Conservation (phyloP, 2,113 vertebrate species). For the Pomatostomus ruficeps region DNA sequence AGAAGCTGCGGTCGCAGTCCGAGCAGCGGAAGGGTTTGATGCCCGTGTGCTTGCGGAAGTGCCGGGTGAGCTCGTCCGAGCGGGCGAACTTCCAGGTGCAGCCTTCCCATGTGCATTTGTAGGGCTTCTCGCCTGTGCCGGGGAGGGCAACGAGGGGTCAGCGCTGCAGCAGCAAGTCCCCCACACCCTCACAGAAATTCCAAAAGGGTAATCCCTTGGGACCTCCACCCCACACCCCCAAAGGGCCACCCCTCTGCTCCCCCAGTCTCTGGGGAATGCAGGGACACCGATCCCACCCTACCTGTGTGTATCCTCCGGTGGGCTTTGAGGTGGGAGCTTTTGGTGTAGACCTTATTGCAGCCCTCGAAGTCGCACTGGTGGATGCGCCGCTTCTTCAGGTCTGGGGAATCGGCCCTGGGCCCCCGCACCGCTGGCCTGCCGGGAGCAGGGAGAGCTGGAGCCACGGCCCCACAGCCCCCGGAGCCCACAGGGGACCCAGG, state of each 20-base stretch:
- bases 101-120: background rate
- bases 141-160: background rate
- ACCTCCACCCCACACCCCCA: background rate
- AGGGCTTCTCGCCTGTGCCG: background rate
- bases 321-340: constrained; percentile 97
- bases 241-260: background rate
- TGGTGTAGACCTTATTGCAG: constrained; percentile 97
- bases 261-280: fast-evolving
- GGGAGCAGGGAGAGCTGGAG: background rate
- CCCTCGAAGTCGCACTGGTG: constrained; percentile 97
- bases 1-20: constrained; percentile 92
- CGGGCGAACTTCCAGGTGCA: background rate
- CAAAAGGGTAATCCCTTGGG: fast-evolving
- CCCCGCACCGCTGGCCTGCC: background rate
- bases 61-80: constrained; percentile 85
- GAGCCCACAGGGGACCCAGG: background rate
- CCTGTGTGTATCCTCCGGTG: constrained; percentile 96
- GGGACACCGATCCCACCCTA: background rate
- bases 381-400: constrained; percentile 89
- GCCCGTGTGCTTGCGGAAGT: constrained; percentile 86
- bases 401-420: constrained; percentile 74
- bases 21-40: constrained; percentile 97
- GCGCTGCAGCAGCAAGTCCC: fast-evolving
- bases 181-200: fast-evolving
- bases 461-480: fast-evolving